Evolutionary conservation across 2,113 vertebrate species (phyloP).

Genomic region (Oplegnathus fasciatus): DNA sequence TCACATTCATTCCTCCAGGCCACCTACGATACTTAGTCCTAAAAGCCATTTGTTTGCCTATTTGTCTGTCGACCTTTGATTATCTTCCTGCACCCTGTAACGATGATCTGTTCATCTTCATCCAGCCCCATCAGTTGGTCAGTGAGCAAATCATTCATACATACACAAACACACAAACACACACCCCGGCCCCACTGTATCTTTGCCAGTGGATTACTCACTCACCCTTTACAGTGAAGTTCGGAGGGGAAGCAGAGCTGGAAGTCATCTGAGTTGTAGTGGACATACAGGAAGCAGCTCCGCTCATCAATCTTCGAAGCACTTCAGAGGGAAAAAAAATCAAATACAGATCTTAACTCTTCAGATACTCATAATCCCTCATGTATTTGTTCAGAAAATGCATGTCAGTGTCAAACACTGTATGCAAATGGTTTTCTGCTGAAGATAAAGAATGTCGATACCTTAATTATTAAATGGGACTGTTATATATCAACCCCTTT

Average conservation of each 20-base stretch:
- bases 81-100: background rate
- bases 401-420: background rate
- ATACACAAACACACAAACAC: background rate
- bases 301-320: constrained; percentile 90
- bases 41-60: background rate
- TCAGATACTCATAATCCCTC: background rate
- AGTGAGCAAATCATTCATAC: background rate
- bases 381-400: background rate
- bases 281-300: constrained; percentile 92
- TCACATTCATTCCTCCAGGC: background rate
- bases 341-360: background rate
- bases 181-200: background rate
- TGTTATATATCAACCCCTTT: background rate
- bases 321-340: constrained; percentile 71
- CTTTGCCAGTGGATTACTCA: background rate
- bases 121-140: background rate
- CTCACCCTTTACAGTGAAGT: constrained; percentile 90
- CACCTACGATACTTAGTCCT: background rate
- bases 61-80: background rate
- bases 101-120: background rate
- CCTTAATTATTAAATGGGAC: too few relatives aligned
- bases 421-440: background rate
- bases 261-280: constrained; percentile 89
- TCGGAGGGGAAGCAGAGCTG: constrained; percentile 93
- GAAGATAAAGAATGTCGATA: background rate